These are phyloP conservation scores for Rhorus exstirpatorius DNA, from an alignment of 2,888 invertebrate genomes.

Conservation along the genomic window DNA sequence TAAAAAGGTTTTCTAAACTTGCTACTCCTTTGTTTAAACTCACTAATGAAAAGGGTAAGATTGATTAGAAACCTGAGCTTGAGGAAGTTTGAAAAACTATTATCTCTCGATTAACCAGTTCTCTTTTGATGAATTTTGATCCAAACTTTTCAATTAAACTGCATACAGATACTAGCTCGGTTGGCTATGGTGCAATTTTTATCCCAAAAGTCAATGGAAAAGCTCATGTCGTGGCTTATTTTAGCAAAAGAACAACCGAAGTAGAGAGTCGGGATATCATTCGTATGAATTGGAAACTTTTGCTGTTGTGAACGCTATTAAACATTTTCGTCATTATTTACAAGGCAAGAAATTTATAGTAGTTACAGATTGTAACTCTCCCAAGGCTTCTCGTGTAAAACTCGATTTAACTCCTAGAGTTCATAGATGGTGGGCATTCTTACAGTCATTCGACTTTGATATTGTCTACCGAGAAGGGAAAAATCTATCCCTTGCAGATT, in stretches of 20 bases:
- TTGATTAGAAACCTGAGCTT: conserved; percentile 43
- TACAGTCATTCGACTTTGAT: conserved; percentile 45
- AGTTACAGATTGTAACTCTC: conserved; percentile 34
- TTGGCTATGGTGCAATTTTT: conserved; percentile 43
- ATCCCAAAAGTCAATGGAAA: conserved; percentile 36
- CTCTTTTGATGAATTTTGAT: conserved; percentile 63
- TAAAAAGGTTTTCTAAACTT: conserved; percentile 59
- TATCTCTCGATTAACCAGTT: conserved; percentile 45
- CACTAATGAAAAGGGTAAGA: conserved; percentile 47
- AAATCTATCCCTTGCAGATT: conserved; percentile 36
- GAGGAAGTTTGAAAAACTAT: conserved; percentile 58
- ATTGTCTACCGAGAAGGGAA: conserved; percentile 47
- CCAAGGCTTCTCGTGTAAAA: conserved; percentile 44
- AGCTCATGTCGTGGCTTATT: conserved; percentile 42
- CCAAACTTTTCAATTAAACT: conserved; percentile 39
- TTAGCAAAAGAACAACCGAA: conserved; percentile 39
- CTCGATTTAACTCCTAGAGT: conserved; percentile 37
- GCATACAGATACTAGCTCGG: conserved; percentile 49
- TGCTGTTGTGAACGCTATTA: conserved; percentile 33
- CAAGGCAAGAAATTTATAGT: conserved; percentile 33
- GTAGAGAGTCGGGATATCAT: conserved; percentile 29
- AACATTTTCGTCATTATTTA: conserved; percentile 42
- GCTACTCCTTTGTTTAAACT: conserved; percentile 62
- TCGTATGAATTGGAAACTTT: conserved; percentile 35
- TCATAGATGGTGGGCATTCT: conserved; percentile 54